Conservation (phyloP, 2,888 invertebrate genomes). For the Diplolepis rosae region DNA sequence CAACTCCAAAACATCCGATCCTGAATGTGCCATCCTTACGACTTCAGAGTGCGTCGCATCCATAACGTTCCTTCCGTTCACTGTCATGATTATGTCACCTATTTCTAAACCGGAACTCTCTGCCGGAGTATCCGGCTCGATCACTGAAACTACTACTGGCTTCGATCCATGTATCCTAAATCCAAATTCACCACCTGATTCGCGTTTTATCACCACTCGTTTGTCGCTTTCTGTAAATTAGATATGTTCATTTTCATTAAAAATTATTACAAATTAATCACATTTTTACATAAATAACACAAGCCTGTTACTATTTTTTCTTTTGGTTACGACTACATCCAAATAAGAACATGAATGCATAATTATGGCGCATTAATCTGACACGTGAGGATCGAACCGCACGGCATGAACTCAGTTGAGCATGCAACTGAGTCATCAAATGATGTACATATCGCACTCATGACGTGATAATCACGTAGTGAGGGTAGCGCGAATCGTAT, state of each 20-base stretch:
- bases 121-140: slow-evolving; percentile 95
- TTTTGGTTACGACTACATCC: no score
- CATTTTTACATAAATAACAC: no score
- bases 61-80: slow-evolving; percentile 92
- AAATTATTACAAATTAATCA: no score
- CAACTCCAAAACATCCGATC: slow-evolving; percentile 88
- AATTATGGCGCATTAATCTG: no score
- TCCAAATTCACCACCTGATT: slow-evolving; percentile 90
- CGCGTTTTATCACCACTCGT: slow-evolving; percentile 86
- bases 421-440: no score
- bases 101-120: slow-evolving; percentile 94
- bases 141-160: slow-evolving; percentile 96
- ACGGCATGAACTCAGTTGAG: no score
- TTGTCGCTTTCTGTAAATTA: slow-evolving; percentile 87
- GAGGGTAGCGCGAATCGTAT: no score
- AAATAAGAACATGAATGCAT: no score
- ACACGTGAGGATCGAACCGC: no score
- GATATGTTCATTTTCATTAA: slow-evolving; percentile 37
- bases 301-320: no score
- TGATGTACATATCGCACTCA: no score
- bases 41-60: slow-evolving; percentile 96
- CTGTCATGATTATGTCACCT: slow-evolving; percentile 94
- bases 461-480: no score
- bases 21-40: slow-evolving; percentile 92
- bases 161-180: slow-evolving; percentile 96